A percentile compares a stretch with the other conserved stretches of the same genome.
Evolutionary conservation across 2,797 vertebrate species (phyloP).

Genomic region (Phrynocephalus vlangalii): DNA sequence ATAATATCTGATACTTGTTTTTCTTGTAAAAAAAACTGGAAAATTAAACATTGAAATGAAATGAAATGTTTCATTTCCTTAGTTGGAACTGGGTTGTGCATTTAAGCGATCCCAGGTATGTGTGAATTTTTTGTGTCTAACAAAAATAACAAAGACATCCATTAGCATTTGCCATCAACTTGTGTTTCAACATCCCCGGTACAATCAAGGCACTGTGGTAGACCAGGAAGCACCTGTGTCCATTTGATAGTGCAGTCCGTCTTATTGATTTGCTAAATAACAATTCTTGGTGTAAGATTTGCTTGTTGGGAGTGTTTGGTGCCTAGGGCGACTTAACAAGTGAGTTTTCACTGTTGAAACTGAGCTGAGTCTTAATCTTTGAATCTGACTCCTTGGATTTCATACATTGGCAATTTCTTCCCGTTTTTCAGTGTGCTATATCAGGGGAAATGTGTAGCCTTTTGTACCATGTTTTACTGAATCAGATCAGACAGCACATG

Average conservation of each 20-base stretch:
- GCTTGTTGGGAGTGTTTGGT: constrained; percentile 70
- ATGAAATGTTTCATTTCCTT: too few species aligned
- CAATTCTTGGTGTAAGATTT: constrained; percentile 70
- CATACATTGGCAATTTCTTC: constrained; percentile 70
- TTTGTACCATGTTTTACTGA: constrained; percentile 79
- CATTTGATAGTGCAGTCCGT: constrained; percentile 77
- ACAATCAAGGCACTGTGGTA: constrained; percentile 67
- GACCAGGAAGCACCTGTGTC: constrained; percentile 74
- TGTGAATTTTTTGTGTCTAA: constrained; percentile 36
- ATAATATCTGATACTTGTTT: not conserved
- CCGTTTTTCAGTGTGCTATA: constrained; percentile 72
- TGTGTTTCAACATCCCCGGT: constrained; percentile 64
- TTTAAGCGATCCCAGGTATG: not conserved
- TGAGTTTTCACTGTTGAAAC: constrained; percentile 78
- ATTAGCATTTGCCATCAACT: constrained; percentile 56
- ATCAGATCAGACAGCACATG: constrained; percentile 84
- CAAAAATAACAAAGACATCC: constrained; percentile 41
- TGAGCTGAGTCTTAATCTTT: constrained; percentile 70
- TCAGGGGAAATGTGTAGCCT: constrained; percentile 81
- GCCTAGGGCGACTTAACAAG: constrained; percentile 74
- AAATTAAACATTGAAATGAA: constrained; percentile 28
- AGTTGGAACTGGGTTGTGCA: not conserved
- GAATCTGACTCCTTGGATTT: constrained; percentile 78
- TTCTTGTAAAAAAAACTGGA: not conserved
- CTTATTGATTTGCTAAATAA: constrained; percentile 81